Evolutionary conservation across 2,113 vertebrate species (phyloP).

Genomic region (Mustela nigripes): DNA sequence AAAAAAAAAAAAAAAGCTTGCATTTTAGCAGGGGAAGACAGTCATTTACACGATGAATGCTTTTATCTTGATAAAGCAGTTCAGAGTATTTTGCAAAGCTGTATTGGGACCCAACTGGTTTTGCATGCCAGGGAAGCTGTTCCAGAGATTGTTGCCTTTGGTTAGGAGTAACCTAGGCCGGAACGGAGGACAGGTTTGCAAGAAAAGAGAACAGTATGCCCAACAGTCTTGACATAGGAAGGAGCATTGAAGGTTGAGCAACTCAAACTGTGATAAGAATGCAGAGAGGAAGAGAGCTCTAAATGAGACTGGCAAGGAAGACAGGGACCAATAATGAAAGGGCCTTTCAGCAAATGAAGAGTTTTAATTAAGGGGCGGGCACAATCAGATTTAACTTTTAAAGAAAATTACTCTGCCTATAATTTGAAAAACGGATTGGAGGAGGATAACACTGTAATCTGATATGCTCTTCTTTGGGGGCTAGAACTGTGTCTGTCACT

Average conservation of each 20-base stretch:
- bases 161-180: not conserved
- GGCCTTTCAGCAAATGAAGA: not conserved
- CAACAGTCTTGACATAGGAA: not conserved
- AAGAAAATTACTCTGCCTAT: conserved; percentile 14
- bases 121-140: not conserved
- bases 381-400: conserved; percentile 31
- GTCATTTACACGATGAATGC: not conserved
- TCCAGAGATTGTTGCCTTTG: not conserved
- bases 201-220: not conserved
- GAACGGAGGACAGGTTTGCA: not conserved
- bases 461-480: not conserved
- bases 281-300: not conserved
- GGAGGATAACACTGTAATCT: not conserved
- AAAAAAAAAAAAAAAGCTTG: not conserved
- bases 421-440: conserved; percentile 43
- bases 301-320: not conserved
- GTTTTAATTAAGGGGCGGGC: conserved; percentile 10
- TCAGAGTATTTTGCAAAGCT: not conserved
- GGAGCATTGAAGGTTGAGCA: not conserved
- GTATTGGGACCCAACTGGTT: not conserved
- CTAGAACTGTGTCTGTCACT: not conserved
- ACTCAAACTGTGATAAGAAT: not conserved
- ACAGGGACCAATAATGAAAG: not conserved
- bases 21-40: not conserved
- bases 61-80: conserved; percentile 27